Conservation (phyloP, 2,888 invertebrate species). For the Bhutanitis thaidina region DNA sequence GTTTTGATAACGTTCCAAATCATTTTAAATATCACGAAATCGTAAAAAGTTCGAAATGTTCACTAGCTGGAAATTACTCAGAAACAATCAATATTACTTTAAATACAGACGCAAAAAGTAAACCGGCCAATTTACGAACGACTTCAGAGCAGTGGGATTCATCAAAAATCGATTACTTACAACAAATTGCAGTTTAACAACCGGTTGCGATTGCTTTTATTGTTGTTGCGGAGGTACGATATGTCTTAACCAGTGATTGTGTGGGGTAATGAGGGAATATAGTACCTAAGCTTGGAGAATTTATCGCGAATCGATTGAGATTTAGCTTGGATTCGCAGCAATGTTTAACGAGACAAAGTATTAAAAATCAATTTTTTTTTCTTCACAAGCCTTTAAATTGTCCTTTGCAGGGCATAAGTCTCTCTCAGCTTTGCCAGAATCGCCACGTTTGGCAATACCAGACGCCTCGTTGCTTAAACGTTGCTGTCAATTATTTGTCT, state of each 20-base stretch:
- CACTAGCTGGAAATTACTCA: conserved; percentile 24
- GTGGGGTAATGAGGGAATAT: conserved; percentile 5
- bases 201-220: conserved; percentile 31
- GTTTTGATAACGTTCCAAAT: neutral
- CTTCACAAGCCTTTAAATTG: no score
- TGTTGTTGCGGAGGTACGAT: conserved; percentile 22
- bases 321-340: no score
- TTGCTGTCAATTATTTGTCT: no score
- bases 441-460: no score
- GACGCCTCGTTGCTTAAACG: no score
- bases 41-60: neutral
- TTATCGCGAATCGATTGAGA: no score
- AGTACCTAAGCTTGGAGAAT: conserved; percentile 5
- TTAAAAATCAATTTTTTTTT: no score
- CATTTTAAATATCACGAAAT: neutral
- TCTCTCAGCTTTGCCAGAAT: no score
- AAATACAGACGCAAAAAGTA: conserved; percentile 34
- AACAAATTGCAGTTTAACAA: conserved; percentile 65
- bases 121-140: conserved; percentile 32
- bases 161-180: conserved; percentile 72
- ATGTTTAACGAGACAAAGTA: no score
- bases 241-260: conserved; percentile 16
- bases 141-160: conserved; percentile 37
- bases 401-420: no score
- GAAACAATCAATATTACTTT: conserved; percentile 35